Percentiles rank a stretch among this genome's conserved stretches.
Evolutionary conservation across 2,113 vertebrate genomes (phyloP).

Genomic region (Ctenomys sociabilis): DNA sequence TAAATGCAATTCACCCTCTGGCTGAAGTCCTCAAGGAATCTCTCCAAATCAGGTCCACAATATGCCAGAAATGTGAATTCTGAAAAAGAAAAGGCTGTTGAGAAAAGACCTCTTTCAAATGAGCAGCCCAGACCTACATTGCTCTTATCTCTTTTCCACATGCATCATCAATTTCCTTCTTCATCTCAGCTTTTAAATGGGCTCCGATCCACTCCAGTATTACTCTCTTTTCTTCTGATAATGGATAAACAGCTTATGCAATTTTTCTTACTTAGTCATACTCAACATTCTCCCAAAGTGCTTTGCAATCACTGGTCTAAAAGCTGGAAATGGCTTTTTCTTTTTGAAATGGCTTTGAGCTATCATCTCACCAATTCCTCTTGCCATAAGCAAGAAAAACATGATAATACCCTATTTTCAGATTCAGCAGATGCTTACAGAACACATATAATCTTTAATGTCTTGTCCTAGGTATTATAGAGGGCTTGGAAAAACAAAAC

Average conservation of each 20-base stretch:
- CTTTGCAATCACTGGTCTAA: conserved; percentile 1
- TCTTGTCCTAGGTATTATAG: not conserved
- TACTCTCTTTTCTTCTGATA: conserved; percentile 57
- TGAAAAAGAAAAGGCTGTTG: not conserved
- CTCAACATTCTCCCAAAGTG: not conserved
- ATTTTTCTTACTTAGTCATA: conserved; percentile 6
- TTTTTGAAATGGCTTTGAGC: conserved; percentile 30
- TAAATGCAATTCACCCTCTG: conserved; percentile 63
- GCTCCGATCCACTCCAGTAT: conserved; percentile 21
- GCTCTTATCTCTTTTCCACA: not conserved
- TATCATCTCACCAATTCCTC: conserved; percentile 38
- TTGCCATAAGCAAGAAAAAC: conserved; percentile 28
- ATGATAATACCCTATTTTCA: conserved; percentile 41
- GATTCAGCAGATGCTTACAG: conserved; percentile 30
- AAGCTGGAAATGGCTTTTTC: conserved; percentile 45
- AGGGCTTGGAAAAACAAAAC: conserved; percentile 32
- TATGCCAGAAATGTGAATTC: not conserved
- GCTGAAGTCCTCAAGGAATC: conserved; percentile 65
- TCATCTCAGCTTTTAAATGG: conserved; percentile 46
- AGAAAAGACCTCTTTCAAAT: conserved; percentile 20
- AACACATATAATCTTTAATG: not conserved
- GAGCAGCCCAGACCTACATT: not conserved
- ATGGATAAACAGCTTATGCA: conserved; percentile 43
- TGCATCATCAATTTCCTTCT: not conserved
- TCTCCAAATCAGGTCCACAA: conserved; percentile 72